Evolutionary conservation across 1,140 invertebrate species (phyloP), one percentile per base, ranked within the genome.

Genomic region (Ericerus pela): DNA sequence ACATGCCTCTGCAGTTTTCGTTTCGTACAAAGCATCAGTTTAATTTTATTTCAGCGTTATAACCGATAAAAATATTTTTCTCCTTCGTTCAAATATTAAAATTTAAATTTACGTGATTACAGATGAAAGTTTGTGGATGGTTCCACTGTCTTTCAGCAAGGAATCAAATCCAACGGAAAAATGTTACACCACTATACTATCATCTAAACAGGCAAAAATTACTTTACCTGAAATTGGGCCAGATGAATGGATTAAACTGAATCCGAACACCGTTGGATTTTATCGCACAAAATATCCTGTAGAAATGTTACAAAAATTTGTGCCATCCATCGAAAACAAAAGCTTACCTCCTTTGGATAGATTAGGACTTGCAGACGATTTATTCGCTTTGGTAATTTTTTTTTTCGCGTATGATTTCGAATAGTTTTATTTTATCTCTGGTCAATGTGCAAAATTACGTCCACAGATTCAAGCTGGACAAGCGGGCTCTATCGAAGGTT

Each of bases 291-390:
- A 82, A 57, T 99, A 99, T 68, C 77, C 84, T 10, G 69, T 79
- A 1, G 77, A 84, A 2, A 82, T 94, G 77, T 66, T 97, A 37
- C 72, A 79, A 24, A 71, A 79, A 41, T 73, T 98, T 54, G 72
- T 91, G 53, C 79, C 85, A 1, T 85, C 87, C 0, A 84, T 98
- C 47, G 75, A 78, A 56, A 73, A 85, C 63, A 79, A 81, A 58
- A 79, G 76, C 18, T 69, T 98, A 62, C 85, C 88, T 27, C 87
- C 90, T 5, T 71, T 96, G 3, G 94, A 98, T 69, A 80, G 94
- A 36, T 77, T 96, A 26, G 87, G 88, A 5, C 68, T 98, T 5
- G 74, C 95, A 26, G 89, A 93, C 70, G 95, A 98, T 69, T 76
- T 96, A 30, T 96, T 92, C 70, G 89, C 91, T 28, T 76, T 95